phyloP scores from a whole-genome alignment of 2,113 vertebrate species.

The Hippoglossus stenolepis region DNA sequence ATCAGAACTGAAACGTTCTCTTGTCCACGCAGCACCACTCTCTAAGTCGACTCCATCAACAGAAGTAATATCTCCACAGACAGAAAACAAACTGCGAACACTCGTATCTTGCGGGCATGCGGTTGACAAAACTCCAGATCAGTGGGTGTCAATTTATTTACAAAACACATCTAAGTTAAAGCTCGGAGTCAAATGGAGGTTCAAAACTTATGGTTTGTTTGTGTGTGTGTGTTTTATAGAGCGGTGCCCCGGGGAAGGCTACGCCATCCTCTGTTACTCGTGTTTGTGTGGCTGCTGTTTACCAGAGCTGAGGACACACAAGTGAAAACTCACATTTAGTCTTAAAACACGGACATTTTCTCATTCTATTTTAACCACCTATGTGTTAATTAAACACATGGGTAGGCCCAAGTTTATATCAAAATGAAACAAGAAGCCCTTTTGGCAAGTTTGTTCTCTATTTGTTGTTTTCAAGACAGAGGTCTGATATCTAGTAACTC shows the following conservation, averaged over 20 bases:
- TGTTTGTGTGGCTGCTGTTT: conserved; percentile 28
- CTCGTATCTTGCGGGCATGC: conserved; percentile 54
- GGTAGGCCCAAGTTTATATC: background rate
- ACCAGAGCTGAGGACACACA: conserved; percentile 15
- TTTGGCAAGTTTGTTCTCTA: too few relatives aligned
- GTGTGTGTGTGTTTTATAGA: conserved; percentile 5
- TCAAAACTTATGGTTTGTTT: conserved; percentile 49
- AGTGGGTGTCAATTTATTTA: conserved; percentile 60
- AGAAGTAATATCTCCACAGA: conserved; percentile 38
- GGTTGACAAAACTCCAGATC: conserved; percentile 52
- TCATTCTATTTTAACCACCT: background rate
- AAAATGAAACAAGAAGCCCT: too few relatives aligned
- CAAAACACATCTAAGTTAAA: conserved; percentile 52
- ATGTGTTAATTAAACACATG: background rate
- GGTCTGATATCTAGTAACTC: background rate
- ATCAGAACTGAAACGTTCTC: conserved; percentile 2
- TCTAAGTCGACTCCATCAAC: conserved; percentile 21
- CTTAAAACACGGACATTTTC: background rate
- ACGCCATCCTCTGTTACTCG: conserved; percentile 43
- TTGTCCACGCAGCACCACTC: conserved; percentile 25
- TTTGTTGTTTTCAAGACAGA: background rate
- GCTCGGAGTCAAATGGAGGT: conserved; percentile 53
- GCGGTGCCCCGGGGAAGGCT: conserved; percentile 27
- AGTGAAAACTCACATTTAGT: conserved; percentile 14
- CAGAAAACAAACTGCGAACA: conserved; percentile 47